phyloP scores from a whole-genome alignment of 2,888 invertebrate genomes.

The Muscina levida region DNA sequence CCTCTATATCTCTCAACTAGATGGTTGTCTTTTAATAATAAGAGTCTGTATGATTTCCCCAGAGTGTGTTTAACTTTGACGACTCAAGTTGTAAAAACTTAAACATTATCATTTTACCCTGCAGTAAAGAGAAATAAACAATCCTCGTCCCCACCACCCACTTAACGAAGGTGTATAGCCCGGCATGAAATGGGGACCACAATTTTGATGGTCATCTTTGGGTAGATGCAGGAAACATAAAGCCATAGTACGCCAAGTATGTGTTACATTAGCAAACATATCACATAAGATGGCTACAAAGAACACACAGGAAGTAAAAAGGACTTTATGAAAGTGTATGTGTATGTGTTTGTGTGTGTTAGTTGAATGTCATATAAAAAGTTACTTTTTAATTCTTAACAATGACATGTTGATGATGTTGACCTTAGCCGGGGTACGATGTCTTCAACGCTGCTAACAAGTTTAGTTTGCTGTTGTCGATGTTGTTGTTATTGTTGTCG shows the following conservation, averaged over 20 bases:
- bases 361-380: neutral
- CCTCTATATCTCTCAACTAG: constrained; percentile 37
- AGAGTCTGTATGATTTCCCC: constrained; percentile 79
- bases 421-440: constrained; percentile 60
- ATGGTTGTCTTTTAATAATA: constrained; percentile 67
- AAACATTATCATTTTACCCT: constrained; percentile 77
- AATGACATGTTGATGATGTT: constrained; percentile 67
- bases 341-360: neutral
- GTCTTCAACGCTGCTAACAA: neutral
- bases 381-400: constrained; percentile 36
- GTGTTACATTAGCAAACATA: constrained; percentile 36
- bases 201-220: neutral
- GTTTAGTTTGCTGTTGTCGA: neutral
- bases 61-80: constrained; percentile 79
- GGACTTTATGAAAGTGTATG: neutral
- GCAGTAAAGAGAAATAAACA: constrained; percentile 34
- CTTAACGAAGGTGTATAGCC: neutral
- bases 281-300: constrained; percentile 35
- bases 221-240: too few species aligned
- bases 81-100: constrained; percentile 79
- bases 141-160: constrained; percentile 1
- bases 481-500: constrained; percentile 41
- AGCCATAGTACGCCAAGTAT: neutral
- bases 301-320: constrained; percentile 13
- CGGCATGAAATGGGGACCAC: neutral